Conservation (phyloP, 2,888 invertebrate genomes). For the Physocephala rufipes region DNA sequence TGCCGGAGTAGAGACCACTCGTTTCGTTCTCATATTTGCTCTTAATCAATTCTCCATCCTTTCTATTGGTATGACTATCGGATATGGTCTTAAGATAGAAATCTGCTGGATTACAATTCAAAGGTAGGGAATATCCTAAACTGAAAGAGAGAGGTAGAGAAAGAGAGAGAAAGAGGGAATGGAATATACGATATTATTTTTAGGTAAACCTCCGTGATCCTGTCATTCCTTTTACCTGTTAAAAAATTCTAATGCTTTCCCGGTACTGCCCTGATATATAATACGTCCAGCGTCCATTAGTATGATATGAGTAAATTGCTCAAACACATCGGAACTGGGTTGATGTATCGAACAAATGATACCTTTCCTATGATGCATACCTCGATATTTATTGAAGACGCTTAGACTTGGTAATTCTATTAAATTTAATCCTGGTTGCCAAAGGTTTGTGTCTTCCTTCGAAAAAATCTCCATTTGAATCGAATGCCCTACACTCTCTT, state of each 20-base stretch:
- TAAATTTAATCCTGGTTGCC: conserved; percentile 36
- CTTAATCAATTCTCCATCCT: conserved; percentile 53
- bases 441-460: conserved; percentile 46
- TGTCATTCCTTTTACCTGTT: conserved; percentile 72
- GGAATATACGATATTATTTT: too few species aligned
- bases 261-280: conserved; percentile 81
- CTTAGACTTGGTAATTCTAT: conserved; percentile 52
- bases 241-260: conserved; percentile 75
- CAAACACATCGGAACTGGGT: conserved; percentile 86
- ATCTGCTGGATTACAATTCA: conserved; percentile 86
- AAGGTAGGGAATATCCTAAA: conserved; percentile 74
- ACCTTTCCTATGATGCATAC: conserved; percentile 68
- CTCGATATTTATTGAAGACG: conserved; percentile 50
- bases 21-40: conserved; percentile 56
- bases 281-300: conserved; percentile 81
- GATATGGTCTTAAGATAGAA: conserved; percentile 77
- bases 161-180: conserved; percentile 3
- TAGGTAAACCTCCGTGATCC: too few species aligned
- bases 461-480: conserved; percentile 60
- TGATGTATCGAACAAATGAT: conserved; percentile 91
- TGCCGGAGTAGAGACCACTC: conserved; percentile 56
- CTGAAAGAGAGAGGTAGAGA: conserved; percentile 64
- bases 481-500: conserved; percentile 48
- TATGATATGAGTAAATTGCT: conserved; percentile 82
- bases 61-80: conserved; percentile 62